Evolutionary conservation across 2,888 invertebrate genomes (phyloP).

Genomic region (Microdon myrmicae): DNA sequence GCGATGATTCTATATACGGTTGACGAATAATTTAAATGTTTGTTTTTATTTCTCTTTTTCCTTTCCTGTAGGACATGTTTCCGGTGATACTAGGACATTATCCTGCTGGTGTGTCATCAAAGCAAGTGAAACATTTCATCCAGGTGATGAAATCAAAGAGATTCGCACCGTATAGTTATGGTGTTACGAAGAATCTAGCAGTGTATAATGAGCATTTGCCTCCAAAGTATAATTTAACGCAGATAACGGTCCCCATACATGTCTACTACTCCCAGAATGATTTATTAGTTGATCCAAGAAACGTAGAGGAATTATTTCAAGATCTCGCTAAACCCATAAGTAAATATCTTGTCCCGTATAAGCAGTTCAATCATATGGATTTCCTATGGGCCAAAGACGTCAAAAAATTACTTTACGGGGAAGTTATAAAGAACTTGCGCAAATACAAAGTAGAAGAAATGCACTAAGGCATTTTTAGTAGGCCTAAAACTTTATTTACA

Average conservation of each 20-base stretch:
- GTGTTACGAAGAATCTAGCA: conserved; percentile 66
- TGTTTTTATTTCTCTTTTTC: not conserved
- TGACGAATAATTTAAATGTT: not conserved
- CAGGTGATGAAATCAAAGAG: conserved; percentile 67
- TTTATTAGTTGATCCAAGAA: conserved; percentile 69
- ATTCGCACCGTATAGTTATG: conserved; percentile 71
- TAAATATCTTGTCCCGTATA: conserved; percentile 68
- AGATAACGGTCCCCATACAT: conserved; percentile 69
- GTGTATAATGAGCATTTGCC: conserved; percentile 69
- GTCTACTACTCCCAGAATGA: conserved; percentile 71
- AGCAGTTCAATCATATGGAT: conserved; percentile 74
- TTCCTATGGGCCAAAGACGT: conserved; percentile 73
- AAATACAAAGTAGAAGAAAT: conserved; percentile 6
- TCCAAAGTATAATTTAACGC: conserved; percentile 69
- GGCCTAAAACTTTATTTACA: no score
- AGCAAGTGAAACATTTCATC: conserved; percentile 71
- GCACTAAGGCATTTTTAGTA: no score
- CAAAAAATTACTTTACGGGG: conserved; percentile 68
- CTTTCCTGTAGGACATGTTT: conserved; percentile 68
- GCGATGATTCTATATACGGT: not conserved
- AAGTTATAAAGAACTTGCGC: conserved; percentile 25
- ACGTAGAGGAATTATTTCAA: conserved; percentile 61
- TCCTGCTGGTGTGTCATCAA: conserved; percentile 73
- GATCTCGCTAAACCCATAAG: conserved; percentile 64
- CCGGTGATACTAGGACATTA: conserved; percentile 74